Conservation (phyloP, 2,888 invertebrate species). For the Cyaniris semiargus region DNA sequence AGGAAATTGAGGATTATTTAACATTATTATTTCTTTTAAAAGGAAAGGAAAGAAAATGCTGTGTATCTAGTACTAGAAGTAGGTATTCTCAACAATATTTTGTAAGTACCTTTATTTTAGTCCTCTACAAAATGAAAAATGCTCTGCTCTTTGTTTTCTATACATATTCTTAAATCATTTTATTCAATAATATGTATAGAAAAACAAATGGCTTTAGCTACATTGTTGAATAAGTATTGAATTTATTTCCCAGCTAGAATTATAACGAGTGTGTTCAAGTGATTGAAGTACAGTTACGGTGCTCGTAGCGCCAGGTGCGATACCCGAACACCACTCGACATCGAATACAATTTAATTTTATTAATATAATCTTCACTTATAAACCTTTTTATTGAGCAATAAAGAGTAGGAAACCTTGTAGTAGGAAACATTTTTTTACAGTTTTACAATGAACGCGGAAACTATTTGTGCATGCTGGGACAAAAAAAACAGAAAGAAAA, state of each 20-base stretch:
- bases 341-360: constrained; percentile 25
- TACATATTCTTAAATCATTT: neutral
- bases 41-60: neutral
- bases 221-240: constrained; percentile 9
- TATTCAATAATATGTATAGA: no score
- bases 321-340: constrained; percentile 31
- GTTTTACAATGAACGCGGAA: neutral
- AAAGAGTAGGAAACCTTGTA: neutral
- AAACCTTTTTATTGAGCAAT: constrained; percentile 3
- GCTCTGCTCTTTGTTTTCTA: neutral
- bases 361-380: constrained; percentile 23
- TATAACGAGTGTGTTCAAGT: constrained; percentile 33
- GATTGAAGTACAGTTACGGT: constrained; percentile 43
- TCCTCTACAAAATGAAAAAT: no score
- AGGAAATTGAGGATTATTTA: neutral
- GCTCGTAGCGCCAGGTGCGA: constrained; percentile 47
- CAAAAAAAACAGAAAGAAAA: neutral
- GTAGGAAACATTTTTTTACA: neutral
- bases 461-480: neutral
- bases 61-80: neutral
- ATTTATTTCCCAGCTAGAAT: constrained; percentile 10
- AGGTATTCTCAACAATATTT: neutral
- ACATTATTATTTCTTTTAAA: neutral
- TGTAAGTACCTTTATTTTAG: neutral
- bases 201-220: neutral